Evolutionary conservation across 2,113 vertebrate species (phyloP).

Genomic region (Beaufortia kweichowensis): DNA sequence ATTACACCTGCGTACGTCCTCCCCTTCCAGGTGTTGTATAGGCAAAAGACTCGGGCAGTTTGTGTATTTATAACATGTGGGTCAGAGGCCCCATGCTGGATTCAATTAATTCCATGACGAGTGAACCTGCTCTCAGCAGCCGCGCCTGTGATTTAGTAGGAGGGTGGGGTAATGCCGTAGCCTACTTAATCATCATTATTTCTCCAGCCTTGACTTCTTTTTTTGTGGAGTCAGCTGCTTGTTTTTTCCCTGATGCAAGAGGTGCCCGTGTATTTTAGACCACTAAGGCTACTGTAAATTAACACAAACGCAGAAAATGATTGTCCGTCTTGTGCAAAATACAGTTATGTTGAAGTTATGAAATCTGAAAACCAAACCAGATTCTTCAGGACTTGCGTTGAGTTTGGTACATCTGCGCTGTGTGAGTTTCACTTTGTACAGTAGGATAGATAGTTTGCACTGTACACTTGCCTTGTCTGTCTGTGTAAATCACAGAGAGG

Average conservation of each 20-base stretch:
- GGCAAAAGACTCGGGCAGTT: slow-evolving; percentile 50
- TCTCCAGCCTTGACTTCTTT: slow-evolving; percentile 55
- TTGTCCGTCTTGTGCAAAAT: no score
- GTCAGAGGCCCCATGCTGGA: slow-evolving; percentile 55
- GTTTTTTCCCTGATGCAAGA: slow-evolving; percentile 20
- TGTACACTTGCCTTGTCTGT: no score
- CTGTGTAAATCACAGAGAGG: no score
- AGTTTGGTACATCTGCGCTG: no score
- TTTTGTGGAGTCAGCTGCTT: slow-evolving; percentile 65
- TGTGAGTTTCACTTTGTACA: no score
- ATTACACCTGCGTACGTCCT: slow-evolving; percentile 9
- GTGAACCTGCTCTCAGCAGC: slow-evolving; percentile 46
- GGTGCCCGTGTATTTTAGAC: slow-evolving; percentile 15
- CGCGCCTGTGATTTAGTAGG: slow-evolving; percentile 65
- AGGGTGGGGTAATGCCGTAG: slow-evolving; percentile 29
- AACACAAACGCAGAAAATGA: no score
- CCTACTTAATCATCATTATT: slow-evolving; percentile 72
- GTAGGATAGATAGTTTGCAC: no score
- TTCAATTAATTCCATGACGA: slow-evolving; percentile 54
- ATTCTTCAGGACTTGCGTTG: no score
- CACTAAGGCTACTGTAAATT: neutral
- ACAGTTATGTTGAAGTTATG: no score
- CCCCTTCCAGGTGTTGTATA: slow-evolving; percentile 41
- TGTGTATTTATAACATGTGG: slow-evolving; percentile 66
- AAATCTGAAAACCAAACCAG: no score